These are phyloP conservation scores for Trichonephila clavipes DNA, from an alignment of 1,140 invertebrate species.

Conservation along the genomic window DNA sequence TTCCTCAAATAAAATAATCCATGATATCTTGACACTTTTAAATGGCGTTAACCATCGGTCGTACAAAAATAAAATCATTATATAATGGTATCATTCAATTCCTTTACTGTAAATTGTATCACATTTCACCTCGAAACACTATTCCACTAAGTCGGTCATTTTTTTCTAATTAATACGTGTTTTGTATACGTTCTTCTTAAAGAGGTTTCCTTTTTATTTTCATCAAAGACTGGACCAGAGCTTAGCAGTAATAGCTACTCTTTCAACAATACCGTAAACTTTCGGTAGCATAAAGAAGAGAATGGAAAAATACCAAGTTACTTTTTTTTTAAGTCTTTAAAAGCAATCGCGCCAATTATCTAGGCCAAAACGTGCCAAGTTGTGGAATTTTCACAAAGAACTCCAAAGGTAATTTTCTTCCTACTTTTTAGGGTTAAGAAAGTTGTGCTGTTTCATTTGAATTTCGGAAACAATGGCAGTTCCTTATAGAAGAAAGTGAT, in stretches of 20 bases:
- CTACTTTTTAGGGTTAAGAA: background rate
- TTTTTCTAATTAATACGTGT: background rate
- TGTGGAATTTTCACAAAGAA: background rate
- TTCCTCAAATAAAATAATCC: no score
- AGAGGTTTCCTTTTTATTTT: background rate
- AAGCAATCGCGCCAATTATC: constrained; percentile 36
- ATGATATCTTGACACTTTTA: no score
- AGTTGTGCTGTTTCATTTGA: background rate
- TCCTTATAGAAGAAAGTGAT: background rate
- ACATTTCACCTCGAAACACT: background rate
- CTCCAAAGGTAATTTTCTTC: background rate
- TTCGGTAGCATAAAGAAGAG: background rate
- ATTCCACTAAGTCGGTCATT: background rate
- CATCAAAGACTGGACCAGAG: background rate
- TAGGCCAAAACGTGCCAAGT: constrained; percentile 16
- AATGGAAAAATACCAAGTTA: background rate
- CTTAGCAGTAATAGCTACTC: background rate
- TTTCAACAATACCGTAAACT: background rate
- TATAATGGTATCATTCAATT: background rate
- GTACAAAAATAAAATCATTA: no score
- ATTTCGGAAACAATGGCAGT: constrained; percentile 16
- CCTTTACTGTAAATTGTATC: background rate
- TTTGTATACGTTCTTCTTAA: background rate
- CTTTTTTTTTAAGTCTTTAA: background rate
- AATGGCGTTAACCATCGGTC: no score